Evolutionary conservation across 2,888 invertebrate species (phyloP).

Genomic region (Rugalucina vietnamica): DNA sequence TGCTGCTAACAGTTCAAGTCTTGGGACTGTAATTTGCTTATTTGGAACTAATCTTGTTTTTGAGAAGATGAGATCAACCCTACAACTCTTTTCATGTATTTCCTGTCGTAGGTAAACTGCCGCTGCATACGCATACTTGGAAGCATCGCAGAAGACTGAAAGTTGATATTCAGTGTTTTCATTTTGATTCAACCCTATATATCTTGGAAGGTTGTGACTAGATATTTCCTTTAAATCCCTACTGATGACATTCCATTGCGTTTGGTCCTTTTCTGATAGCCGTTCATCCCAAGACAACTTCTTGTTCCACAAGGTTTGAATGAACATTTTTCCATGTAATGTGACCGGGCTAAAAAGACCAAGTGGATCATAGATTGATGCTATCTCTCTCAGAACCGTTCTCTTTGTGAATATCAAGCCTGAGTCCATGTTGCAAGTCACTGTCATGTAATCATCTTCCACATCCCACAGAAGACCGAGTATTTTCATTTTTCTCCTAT

Average conservation of each 20-base stretch:
- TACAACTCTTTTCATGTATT: neutral
- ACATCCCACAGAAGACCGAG: slow-evolving; percentile 31
- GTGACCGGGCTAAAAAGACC: neutral
- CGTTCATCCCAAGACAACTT: neutral
- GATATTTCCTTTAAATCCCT: neutral
- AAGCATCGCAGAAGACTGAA: slow-evolving; percentile 6
- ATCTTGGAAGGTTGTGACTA: neutral
- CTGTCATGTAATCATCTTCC: neutral
- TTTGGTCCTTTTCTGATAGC: neutral
- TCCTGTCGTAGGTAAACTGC: neutral
- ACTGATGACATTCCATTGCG: neutral
- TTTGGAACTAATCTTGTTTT: neutral
- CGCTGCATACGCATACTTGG: slow-evolving; percentile 5
- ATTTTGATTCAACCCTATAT: neutral
- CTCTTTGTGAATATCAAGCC: neutral
- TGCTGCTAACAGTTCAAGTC: neutral
- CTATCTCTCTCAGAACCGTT: slow-evolving; percentile 2
- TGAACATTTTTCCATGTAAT: neutral
- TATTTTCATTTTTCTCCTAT: neutral
- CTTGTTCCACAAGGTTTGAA: neutral
- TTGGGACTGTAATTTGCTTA: neutral
- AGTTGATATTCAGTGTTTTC: neutral
- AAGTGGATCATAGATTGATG: neutral
- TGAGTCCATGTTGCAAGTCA: neutral
- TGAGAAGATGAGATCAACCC: neutral